Percentiles rank a stretch among this genome's conserved stretches.
Conservation (phyloP, 2,888 invertebrate genomes). For the Andricus curvator region DNA sequence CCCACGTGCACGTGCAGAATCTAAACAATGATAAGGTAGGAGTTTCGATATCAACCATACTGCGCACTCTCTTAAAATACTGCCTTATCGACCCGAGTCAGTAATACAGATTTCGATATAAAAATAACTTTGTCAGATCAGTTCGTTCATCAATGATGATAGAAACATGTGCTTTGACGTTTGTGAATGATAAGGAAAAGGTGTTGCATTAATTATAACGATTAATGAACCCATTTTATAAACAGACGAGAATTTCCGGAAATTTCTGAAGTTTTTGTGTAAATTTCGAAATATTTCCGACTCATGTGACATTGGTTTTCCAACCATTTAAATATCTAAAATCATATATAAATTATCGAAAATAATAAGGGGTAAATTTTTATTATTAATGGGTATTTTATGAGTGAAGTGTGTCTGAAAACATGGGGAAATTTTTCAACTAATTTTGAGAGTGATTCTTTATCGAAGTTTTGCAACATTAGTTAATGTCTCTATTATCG, state of each 20-base stretch:
- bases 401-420: not conserved
- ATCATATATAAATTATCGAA: not conserved
- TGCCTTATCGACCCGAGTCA: too few relatives aligned
- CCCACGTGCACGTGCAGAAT: too few relatives aligned
- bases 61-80: too few relatives aligned
- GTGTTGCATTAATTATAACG: not conserved
- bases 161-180: too few relatives aligned
- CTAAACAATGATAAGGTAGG: too few relatives aligned
- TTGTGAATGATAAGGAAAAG: too few relatives aligned
- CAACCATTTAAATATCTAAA: not conserved
- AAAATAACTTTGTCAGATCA: too few relatives aligned
- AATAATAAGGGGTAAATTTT: not conserved
- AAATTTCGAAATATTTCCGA: not conserved
- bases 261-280: not conserved
- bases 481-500: not conserved
- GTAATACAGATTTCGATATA: too few relatives aligned
- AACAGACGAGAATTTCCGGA: not conserved
- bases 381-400: not conserved
- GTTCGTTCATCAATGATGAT: too few relatives aligned
- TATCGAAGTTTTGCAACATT: not conserved
- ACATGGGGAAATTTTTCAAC: not conserved
- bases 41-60: too few relatives aligned
- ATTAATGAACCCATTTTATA: not conserved
- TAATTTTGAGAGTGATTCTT: not conserved
- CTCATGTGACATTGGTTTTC: not conserved